Conservation (phyloP, 2,113 vertebrate genomes). For the Percina caprodes region DNA sequence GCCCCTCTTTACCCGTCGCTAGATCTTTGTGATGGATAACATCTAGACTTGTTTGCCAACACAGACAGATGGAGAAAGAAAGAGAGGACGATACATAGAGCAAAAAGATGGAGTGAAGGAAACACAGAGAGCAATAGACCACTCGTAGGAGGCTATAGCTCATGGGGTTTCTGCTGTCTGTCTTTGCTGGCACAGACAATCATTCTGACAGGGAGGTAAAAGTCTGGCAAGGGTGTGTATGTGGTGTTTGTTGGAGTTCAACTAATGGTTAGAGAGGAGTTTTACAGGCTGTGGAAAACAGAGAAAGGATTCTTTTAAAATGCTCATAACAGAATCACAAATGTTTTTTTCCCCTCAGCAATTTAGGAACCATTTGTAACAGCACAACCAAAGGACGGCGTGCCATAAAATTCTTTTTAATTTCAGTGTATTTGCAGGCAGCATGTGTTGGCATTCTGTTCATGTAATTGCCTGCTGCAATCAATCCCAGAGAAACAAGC, state of each 20-base stretch:
- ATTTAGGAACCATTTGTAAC: background rate
- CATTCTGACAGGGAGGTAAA: conserved; percentile 48
- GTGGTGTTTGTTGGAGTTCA: conserved; percentile 42
- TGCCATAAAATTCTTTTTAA: conserved; percentile 1
- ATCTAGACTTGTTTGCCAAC: conserved; percentile 47
- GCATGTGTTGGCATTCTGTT: conserved; percentile 13
- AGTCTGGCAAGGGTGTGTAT: conserved; percentile 43
- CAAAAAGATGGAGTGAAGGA: conserved; percentile 18
- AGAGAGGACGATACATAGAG: conserved; percentile 27
- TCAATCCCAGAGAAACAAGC: conserved; percentile 43
- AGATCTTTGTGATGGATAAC: conserved; percentile 38
- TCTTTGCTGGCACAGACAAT: conserved; percentile 57
- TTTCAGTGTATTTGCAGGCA: conserved; percentile 17
- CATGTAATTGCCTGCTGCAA: conserved; percentile 11
- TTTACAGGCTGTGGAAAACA: background rate
- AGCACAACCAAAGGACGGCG: background rate
- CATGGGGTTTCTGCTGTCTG: conserved; percentile 65
- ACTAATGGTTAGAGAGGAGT: conserved; percentile 30
- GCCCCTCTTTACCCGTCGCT: conserved; percentile 6
- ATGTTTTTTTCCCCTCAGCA: background rate
- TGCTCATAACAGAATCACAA: background rate
- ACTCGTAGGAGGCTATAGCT: conserved; percentile 49
- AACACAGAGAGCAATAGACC: conserved; percentile 8
- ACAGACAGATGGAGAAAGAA: conserved; percentile 61
- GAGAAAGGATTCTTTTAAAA: background rate